phyloP scores from a whole-genome alignment of 2,888 invertebrate genomes.

The Chromoteleia sp. region DNA sequence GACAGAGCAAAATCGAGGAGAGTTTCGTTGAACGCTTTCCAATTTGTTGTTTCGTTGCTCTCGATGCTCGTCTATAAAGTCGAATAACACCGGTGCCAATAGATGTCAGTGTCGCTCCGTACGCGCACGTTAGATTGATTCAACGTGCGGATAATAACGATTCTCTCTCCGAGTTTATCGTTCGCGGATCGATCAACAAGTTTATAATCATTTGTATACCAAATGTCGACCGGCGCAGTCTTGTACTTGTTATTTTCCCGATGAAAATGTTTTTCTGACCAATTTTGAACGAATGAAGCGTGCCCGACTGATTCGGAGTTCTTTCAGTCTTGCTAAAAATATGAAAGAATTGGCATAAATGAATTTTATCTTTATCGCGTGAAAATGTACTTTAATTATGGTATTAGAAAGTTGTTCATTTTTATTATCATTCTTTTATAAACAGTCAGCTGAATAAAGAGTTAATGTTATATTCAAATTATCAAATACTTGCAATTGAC shows the following conservation, averaged over 20 bases:
- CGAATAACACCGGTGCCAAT: constrained; percentile 29
- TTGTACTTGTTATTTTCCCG: constrained; percentile 34
- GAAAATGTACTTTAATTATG: too few relatives aligned
- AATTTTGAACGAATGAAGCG: background rate
- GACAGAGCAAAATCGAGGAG: constrained; percentile 1
- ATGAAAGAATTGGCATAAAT: too few relatives aligned
- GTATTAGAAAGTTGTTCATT: too few relatives aligned
- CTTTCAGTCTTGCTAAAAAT: too few relatives aligned
- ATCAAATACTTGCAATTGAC: too few relatives aligned
- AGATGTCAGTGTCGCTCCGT: constrained; percentile 15
- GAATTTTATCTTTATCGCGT: too few relatives aligned
- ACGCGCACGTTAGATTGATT: too few relatives aligned
- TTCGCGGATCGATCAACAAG: constrained; percentile 13
- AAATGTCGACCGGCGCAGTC: constrained; percentile 26
- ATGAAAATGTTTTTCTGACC: constrained; percentile 38
- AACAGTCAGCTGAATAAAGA: too few relatives aligned
- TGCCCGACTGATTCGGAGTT: too few relatives aligned
- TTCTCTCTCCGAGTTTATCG: constrained; percentile 26
- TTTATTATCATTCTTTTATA: too few relatives aligned
- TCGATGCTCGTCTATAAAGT: constrained; percentile 5
- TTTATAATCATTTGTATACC: constrained; percentile 39
- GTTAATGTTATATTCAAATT: too few relatives aligned
- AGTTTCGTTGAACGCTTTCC: background rate
- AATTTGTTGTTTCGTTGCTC: constrained; percentile 8
- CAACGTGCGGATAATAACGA: constrained; percentile 12